These are phyloP conservation scores for Brevimyrus niger DNA, from an alignment of 2,113 vertebrate genomes.

Conservation along the genomic window DNA sequence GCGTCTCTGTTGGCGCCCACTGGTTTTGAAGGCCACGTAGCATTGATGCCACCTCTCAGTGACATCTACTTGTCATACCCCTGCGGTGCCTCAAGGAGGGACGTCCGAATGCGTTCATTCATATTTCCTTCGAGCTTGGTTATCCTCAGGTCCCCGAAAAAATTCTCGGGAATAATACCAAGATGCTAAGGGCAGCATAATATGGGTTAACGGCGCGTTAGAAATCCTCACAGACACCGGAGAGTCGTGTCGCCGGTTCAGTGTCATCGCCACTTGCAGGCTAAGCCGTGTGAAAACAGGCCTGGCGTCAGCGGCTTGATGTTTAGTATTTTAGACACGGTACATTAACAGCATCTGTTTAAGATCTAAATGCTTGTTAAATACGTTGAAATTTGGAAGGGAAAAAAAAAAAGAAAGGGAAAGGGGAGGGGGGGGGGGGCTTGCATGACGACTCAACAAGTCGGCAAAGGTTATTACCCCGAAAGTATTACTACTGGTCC, in stretches of 20 bases:
- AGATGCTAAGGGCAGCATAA: constrained; percentile 23
- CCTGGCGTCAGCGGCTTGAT: constrained; percentile 57
- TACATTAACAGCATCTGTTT: constrained; percentile 78
- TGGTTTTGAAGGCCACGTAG: neutral
- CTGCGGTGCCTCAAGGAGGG: neutral
- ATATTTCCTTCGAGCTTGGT: constrained; percentile 26
- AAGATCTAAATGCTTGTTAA: constrained; percentile 80
- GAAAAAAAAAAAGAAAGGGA: constrained; percentile 37
- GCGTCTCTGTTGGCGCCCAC: neutral
- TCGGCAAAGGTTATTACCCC: constrained; percentile 70
- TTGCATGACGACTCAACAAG: constrained; percentile 56
- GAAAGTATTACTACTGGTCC: constrained; percentile 70
- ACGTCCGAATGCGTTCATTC: constrained; percentile 24
- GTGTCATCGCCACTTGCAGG: constrained; percentile 48
- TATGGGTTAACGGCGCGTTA: constrained; percentile 28
- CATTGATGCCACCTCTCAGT: neutral
- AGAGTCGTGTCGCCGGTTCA: constrained; percentile 27
- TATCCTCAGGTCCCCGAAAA: constrained; percentile 23
- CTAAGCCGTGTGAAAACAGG: constrained; percentile 46
- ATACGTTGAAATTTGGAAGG: constrained; percentile 61
- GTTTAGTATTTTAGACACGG: constrained; percentile 78
- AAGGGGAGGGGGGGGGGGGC: constrained; percentile 24
- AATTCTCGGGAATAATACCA: constrained; percentile 20
- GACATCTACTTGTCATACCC: neutral
- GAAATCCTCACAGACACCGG: constrained; percentile 29